Percentiles rank a stretch among this genome's conserved stretches.
phyloP scores from a whole-genome alignment of 2,797 vertebrate genomes.

The Ficedula albicollis region DNA sequence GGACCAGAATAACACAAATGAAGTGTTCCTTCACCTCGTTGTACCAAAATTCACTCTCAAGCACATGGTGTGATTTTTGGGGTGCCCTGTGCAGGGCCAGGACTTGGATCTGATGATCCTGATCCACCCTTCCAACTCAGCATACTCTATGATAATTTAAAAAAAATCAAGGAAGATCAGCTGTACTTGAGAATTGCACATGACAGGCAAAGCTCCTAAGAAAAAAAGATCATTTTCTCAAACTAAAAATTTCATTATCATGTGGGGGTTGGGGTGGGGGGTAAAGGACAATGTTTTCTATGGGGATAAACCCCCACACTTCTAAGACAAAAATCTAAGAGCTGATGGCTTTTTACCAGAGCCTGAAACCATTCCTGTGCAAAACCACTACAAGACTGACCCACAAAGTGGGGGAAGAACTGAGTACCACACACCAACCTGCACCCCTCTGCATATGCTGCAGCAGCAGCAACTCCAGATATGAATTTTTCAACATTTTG shows the following conservation, averaged over 20 bases:
- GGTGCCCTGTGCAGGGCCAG: neutral
- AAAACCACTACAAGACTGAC: neutral
- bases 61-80: neutral
- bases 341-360: neutral
- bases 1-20: neutral
- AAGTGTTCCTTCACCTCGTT: neutral
- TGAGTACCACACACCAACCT: neutral
- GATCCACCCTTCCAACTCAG: neutral
- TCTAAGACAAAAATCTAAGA: neutral
- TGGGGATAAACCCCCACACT: rapidly evolving
- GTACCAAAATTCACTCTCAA: neutral
- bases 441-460: neutral
- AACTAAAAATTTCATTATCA: neutral
- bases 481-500: neutral
- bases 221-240: neutral
- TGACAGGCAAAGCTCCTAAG: neutral
- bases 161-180: neutral
- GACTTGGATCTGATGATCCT: neutral
- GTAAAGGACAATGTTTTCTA: neutral
- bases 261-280: rapidly evolving
- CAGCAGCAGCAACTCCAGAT: neutral
- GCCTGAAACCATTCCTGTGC: neutral
- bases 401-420: neutral
- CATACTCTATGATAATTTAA: neutral
- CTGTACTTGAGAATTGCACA: neutral